Base-by-base conservation (phyloP, 2,797 vertebrate species). In the Falco rusticolus region DNA sequence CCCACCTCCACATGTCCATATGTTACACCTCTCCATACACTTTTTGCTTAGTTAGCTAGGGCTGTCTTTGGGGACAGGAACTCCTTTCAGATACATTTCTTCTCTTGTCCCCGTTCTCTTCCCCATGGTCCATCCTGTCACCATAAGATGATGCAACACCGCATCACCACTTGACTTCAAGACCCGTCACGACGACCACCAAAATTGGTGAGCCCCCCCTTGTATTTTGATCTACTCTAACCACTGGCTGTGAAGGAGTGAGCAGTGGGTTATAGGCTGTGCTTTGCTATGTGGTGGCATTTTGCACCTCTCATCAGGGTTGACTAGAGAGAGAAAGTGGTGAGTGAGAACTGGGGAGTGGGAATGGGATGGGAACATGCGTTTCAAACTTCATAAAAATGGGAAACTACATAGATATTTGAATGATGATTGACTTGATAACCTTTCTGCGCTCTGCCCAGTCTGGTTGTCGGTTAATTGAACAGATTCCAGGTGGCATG, bases 101-200 rank as follows among this genome's bases (percentile, higher is more conserved):
- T 97, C 97, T 97, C 97, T 97, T 97, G 97, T 97, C 96, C 97
- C 85, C 96, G 78, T 96, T 97, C 96, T 97, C 93, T 97, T 96
- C 93, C 96, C 96, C 89, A 50, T 97, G 96, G 96, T 96, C 84
- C 95, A 96, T 97, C 97, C 96, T 95, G 96, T 97, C 92, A 97
- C 96, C 97, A 93, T 97, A 96, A 97, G 97, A 97, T 97, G 97
- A 97, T 97, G 97, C 97, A 97, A 97, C 97, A 97, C 87, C 96
- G 96, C 97, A 97, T 97, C 97, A 97, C 97, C 96, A 97, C 97
- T 97, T 97, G 95, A 82, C 96, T 97, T 97, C 97, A 2, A 97
- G 97, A 97, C 97, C 97, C 43, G 97, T 90, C 96, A 97, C 93
- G 97, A 96, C 97, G 97, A 97, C 97, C 92, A 96, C 96, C 92